Evolutionary conservation across 2,888 invertebrate genomes (phyloP).

Genomic region (Dinocampus coccinellae): DNA sequence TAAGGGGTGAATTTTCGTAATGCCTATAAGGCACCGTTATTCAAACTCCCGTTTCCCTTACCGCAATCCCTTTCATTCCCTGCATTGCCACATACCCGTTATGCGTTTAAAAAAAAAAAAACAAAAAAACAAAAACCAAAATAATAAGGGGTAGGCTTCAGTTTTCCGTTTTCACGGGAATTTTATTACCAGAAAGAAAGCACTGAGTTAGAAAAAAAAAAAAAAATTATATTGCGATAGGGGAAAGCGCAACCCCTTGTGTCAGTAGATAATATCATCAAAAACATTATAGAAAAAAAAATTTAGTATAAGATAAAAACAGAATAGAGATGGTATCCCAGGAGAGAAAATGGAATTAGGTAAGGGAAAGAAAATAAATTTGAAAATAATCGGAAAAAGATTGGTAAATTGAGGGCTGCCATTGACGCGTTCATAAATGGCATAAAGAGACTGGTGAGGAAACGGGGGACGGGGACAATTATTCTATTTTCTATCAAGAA

Average conservation of each 20-base stretch:
- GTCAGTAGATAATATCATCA: conserved; percentile 31
- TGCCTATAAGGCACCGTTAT: conserved; percentile 57
- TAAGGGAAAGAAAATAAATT: conserved; percentile 47
- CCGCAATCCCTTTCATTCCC: conserved; percentile 29
- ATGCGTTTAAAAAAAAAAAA: conserved; percentile 37
- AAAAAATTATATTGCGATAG: neutral
- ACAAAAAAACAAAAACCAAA: conserved; percentile 6
- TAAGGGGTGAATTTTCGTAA: conserved; percentile 62
- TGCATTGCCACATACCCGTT: conserved; percentile 25
- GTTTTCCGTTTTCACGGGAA: conserved; percentile 50
- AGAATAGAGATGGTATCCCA: neutral
- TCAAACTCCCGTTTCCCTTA: conserved; percentile 13
- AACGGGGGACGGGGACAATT: neutral
- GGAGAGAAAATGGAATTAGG: neutral
- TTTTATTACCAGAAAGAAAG: conserved; percentile 59
- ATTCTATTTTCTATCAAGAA: conserved; percentile 6
- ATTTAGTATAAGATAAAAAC: conserved; percentile 17
- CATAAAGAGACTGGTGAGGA: conserved; percentile 24
- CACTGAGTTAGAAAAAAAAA: conserved; percentile 34
- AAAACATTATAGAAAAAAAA: conserved; percentile 14
- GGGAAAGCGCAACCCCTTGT: conserved; percentile 22
- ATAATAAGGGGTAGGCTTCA: conserved; percentile 27
- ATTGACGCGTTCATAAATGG: conserved; percentile 41
- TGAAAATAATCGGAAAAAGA: conserved; percentile 61
- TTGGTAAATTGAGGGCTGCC: conserved; percentile 44